These are phyloP conservation scores for Nipponacmea schrenckii DNA, from an alignment of 2,888 invertebrate species.

Conservation along the genomic window DNA sequence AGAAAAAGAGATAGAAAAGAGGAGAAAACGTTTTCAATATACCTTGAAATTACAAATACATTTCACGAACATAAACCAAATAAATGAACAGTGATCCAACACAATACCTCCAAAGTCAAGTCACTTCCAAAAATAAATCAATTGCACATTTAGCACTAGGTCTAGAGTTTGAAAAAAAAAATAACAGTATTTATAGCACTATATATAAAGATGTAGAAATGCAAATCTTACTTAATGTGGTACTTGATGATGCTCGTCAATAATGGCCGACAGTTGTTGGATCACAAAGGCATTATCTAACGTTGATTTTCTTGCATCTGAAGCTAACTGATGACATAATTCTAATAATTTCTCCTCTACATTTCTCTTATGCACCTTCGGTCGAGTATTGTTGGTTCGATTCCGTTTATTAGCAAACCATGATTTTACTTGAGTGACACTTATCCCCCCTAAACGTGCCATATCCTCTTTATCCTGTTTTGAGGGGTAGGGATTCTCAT, in stretches of 20 bases:
- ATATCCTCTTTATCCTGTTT: slow-evolving; percentile 52
- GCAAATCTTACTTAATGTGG: not conserved
- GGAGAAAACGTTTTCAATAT: too few species aligned
- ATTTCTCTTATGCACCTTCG: slow-evolving; percentile 57
- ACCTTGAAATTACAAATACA: too few species aligned
- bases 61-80: too few species aligned
- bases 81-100: too few species aligned
- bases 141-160: slow-evolving; percentile 5
- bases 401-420: slow-evolving; percentile 65
- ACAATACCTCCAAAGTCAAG: too few species aligned
- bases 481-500: slow-evolving; percentile 58
- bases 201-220: not conserved
- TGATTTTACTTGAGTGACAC: slow-evolving; percentile 58
- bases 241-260: slow-evolving; percentile 20
- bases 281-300: slow-evolving; percentile 56
- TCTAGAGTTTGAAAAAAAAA: not conserved
- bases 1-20: too few species aligned
- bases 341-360: slow-evolving; percentile 52
- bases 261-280: slow-evolving; percentile 54
- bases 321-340: slow-evolving; percentile 53
- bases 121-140: not conserved
- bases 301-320: slow-evolving; percentile 37
- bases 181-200: not conserved
- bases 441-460: slow-evolving; percentile 53
- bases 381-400: slow-evolving; percentile 59